phyloP scores from a whole-genome alignment of 2,888 invertebrate species.

The Trichopria drosophilae region DNA sequence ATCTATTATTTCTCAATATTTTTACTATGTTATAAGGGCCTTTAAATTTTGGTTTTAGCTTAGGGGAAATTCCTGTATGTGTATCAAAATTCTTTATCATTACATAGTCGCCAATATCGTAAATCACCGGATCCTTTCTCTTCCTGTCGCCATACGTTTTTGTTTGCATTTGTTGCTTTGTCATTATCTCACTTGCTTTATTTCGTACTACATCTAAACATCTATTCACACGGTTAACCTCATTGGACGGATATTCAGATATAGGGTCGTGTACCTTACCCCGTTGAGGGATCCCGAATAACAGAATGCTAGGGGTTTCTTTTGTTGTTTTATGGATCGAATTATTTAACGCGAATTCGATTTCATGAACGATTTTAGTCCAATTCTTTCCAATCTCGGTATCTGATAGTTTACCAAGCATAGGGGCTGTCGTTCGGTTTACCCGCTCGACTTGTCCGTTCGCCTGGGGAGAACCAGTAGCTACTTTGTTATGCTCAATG shows the following conservation, averaged over 20 bases:
- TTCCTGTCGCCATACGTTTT: constrained; percentile 1
- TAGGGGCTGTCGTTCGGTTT: constrained; percentile 2
- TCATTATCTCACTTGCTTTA: neutral
- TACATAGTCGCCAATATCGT: neutral
- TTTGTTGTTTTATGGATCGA: constrained; percentile 6
- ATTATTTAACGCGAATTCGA: constrained; percentile 15
- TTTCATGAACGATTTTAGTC: constrained; percentile 4
- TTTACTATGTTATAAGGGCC: neutral
- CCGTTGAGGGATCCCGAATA: constrained; percentile 13
- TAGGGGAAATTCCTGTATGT: neutral
- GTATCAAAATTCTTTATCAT: neutral
- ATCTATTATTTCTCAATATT: too few relatives aligned
- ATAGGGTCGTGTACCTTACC: constrained; percentile 5
- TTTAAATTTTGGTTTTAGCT: neutral
- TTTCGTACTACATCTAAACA: neutral
- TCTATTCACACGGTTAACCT: neutral
- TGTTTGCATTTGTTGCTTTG: neutral
- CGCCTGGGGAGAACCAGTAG: constrained; percentile 19
- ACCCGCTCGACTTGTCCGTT: constrained; percentile 9
- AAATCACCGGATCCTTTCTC: neutral
- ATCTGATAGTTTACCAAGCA: constrained; percentile 13
- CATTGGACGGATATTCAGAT: neutral
- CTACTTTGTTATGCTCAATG: constrained; percentile 22
- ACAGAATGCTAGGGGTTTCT: constrained; percentile 8
- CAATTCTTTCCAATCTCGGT: constrained; percentile 1